These are phyloP conservation scores for Lepetodrilus schrolli DNA, from an alignment of 2,888 invertebrate genomes.

Conservation along the genomic window DNA sequence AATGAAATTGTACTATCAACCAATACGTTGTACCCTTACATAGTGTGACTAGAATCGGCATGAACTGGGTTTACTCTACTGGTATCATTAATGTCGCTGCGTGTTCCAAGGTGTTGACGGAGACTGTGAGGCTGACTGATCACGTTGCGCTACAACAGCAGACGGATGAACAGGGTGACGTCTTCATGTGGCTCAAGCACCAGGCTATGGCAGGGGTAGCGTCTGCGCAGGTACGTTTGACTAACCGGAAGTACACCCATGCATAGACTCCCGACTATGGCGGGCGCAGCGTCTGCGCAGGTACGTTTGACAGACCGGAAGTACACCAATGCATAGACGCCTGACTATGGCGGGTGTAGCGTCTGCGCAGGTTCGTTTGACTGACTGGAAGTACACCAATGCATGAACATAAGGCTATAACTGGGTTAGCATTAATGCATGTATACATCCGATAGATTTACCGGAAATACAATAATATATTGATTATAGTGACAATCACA, in stretches of 20 bases:
- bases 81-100: background rate
- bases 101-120: conserved; percentile 69
- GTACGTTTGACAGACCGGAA: background rate
- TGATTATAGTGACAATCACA: no score
- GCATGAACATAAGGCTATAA: no score
- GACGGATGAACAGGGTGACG: conserved; percentile 72
- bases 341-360: background rate
- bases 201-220: conserved; percentile 72
- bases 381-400: background rate
- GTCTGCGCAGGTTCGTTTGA: background rate
- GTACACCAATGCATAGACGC: background rate
- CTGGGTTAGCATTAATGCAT: no score
- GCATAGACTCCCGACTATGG: background rate
- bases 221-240: conserved; percentile 66
- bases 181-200: conserved; percentile 73
- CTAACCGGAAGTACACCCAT: background rate
- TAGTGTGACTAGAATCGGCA: no score
- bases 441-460: no score
- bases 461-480: no score
- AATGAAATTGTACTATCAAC: no score
- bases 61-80: no score
- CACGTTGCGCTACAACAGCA: conserved; percentile 62
- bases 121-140: conserved; percentile 71
- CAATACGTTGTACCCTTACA: no score
- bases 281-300: background rate